Base-by-base conservation (phyloP, 2,888 invertebrate species). In the Seira musarum region DNA sequence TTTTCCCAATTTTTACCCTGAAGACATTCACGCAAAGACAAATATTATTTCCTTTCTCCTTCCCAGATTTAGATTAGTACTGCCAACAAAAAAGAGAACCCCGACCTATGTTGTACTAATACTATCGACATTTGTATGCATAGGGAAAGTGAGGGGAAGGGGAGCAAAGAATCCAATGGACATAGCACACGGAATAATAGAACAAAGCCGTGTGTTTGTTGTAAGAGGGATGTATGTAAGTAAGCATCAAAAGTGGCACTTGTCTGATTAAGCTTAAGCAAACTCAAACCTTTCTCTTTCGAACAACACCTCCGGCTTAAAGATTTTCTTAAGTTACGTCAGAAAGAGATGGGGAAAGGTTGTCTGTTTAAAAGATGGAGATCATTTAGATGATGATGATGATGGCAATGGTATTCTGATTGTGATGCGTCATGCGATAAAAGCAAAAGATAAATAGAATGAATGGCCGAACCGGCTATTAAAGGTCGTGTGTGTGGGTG, bases 261-360 rank as follows among this genome's bases (percentile, higher is more conserved):
- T 78, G 78, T 78, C 72, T 78, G 78, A 72, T 78, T 78, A 78
- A 78, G 78, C 72, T 72, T 72, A 68, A 78, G 57, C 68, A 78
- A 77, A 72, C 78, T 46, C 60, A 71, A 71, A 76, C 46, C 49
- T 8, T 53, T 76, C 64, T 68, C 74, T 61, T 49, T 69, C 49
- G 30, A 30, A 30, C 30, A 30, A 30, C 30, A 30, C 30, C 30
- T 30, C 30, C 30, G 30, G 30, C 30, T 30, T 30, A 30, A 30
- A 8, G 8, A 5, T 30, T 30, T 2, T 30, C 30, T 30, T 30
- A 8, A n/a, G 30, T 30, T 30, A 5, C 8, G 8, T 30, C 2
- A 8, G 2, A 30, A 2, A 30, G 30, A 2, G 3, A 30, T 8
- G 30, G 30, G 30, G 30, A 30, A 30, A 30, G 30, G 30, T 30